Evolutionary conservation across 2,888 invertebrate species (phyloP).

Genomic region (Zeuzera pyrina): DNA sequence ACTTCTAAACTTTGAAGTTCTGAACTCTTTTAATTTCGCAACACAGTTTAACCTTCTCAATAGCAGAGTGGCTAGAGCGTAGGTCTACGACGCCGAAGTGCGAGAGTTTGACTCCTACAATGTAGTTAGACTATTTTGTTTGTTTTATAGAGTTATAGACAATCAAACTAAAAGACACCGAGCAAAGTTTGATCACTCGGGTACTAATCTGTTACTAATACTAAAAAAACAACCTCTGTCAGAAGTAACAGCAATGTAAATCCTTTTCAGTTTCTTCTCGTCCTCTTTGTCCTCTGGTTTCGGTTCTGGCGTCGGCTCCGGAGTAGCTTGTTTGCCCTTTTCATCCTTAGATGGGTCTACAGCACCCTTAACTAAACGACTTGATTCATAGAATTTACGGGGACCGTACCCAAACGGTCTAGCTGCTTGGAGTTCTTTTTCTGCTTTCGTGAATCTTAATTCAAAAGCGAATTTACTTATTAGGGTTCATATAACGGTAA

Average conservation of each 20-base stretch:
- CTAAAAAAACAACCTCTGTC: conserved; percentile 80
- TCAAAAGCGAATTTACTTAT: too few relatives aligned
- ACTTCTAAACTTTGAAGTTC: too few relatives aligned
- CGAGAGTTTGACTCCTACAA: too few relatives aligned
- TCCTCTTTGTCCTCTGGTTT: conserved; percentile 27
- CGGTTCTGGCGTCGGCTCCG: conserved; percentile 63
- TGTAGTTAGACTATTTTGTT: too few relatives aligned
- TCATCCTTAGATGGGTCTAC: conserved; percentile 26
- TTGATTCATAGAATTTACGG: conserved; percentile 75
- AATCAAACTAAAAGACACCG: too few relatives aligned
- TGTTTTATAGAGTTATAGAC: too few relatives aligned
- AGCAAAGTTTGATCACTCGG: too few relatives aligned
- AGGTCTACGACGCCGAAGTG: too few relatives aligned
- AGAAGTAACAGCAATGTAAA: conserved; percentile 81
- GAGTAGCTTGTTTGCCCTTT: conserved; percentile 23
- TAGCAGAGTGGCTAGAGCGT: too few relatives aligned
- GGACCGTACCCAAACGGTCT: conserved; percentile 81
- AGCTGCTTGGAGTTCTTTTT: conserved; percentile 80
- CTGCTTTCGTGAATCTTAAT: conserved; percentile 83
- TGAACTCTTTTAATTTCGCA: too few relatives aligned
- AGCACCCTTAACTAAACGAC: conserved; percentile 32
- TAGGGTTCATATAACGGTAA: neutral
- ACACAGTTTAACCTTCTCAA: too few relatives aligned
- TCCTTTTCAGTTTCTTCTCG: conserved; percentile 30
- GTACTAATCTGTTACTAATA: too few relatives aligned